Conservation (phyloP, 2,113 vertebrate species). For the Orthonyx spaldingii region DNA sequence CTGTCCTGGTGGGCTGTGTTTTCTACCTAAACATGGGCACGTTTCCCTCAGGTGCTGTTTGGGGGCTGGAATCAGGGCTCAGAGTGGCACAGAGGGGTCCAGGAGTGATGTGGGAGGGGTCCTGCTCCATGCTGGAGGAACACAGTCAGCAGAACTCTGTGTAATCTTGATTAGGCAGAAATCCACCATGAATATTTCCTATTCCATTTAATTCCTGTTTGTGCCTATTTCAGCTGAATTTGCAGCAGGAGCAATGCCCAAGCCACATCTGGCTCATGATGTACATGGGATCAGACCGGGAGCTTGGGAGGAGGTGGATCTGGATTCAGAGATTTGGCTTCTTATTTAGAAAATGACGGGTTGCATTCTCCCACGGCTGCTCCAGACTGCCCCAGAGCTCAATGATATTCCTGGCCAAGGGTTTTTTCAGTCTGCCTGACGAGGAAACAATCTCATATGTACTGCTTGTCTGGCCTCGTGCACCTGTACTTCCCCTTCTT, state of each 20-base stretch:
- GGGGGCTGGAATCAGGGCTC: background rate
- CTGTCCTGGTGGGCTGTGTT: background rate
- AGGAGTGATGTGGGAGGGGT: background rate
- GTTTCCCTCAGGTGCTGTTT: background rate
- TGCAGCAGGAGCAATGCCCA: background rate
- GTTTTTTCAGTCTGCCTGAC: background rate
- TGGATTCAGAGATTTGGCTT: conserved; percentile 37
- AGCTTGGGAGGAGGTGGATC: conserved; percentile 22
- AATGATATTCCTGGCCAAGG: background rate
- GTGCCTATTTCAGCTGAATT: conserved; percentile 21
- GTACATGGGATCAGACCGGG: background rate
- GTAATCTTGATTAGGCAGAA: background rate
- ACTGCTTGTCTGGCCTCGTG: background rate
- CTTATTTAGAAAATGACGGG: conserved; percentile 21
- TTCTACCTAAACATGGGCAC: rapidly evolving
- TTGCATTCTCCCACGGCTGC: conserved; percentile 24
- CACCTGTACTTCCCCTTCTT: background rate
- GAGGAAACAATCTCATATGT: background rate
- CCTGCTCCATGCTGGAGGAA: background rate
- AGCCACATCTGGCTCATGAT: conserved; percentile 6
- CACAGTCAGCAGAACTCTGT: background rate
- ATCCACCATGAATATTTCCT: background rate
- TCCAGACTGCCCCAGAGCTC: conserved; percentile 34
- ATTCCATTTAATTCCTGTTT: background rate
- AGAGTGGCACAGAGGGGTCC: background rate